phyloP scores from a whole-genome alignment of 2,888 invertebrate species.

The Standfussiana lucernea region DNA sequence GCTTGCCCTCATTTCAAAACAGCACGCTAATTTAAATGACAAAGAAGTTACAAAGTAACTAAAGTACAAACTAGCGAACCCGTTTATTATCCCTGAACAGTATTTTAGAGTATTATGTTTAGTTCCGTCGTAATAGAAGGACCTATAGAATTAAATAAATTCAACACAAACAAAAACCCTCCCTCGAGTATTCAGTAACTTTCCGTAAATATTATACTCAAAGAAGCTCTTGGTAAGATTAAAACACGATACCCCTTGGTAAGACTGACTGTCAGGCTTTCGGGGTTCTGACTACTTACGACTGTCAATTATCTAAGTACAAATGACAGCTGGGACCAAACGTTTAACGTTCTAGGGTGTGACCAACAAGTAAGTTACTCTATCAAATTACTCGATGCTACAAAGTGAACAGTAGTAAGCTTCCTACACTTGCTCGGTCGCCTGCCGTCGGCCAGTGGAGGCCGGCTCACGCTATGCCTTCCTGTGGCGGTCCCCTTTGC shows the following conservation, averaged over 20 bases:
- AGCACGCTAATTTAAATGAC: neutral
- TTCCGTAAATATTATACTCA: neutral
- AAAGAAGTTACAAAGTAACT: conserved; percentile 12
- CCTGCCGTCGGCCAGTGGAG: neutral
- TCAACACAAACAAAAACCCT: too few relatives aligned
- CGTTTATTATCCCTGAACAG: neutral
- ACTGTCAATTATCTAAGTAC: neutral
- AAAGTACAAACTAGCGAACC: neutral
- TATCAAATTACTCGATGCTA: neutral
- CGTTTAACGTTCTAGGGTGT: neutral
- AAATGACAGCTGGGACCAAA: neutral
- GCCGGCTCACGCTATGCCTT: conserved; percentile 24
- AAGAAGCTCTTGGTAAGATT: neutral
- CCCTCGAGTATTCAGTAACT: neutral
- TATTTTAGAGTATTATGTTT: too few relatives aligned
- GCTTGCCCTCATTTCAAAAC: conserved; percentile 2
- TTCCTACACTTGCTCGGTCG: conserved; percentile 1
- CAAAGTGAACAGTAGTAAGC: neutral
- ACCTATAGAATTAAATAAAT: neutral
- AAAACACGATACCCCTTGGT: neutral
- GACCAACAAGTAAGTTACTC: conserved; percentile 5
- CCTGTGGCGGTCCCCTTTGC: conserved; percentile 15
- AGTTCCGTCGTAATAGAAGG: neutral
- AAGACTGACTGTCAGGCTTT: neutral
- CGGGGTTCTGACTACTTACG: neutral